Percentiles rank a stretch among this genome's conserved stretches.
phyloP scores from a whole-genome alignment of 2,888 invertebrate species.

The Rotaria macrura region DNA sequence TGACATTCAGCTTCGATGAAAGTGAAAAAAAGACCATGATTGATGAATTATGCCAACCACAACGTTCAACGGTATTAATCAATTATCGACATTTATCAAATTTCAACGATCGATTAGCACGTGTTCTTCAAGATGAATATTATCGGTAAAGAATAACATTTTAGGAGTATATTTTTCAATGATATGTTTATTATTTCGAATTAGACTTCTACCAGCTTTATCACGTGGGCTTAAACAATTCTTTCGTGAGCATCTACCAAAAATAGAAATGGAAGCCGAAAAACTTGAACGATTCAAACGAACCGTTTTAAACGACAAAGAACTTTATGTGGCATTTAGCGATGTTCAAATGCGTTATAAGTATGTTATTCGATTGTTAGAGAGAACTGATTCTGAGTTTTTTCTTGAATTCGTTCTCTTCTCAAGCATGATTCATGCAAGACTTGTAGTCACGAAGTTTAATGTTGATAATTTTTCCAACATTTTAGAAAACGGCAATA shows the following conservation, averaged over 20 bases:
- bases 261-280: constrained; percentile 6
- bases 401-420: too few relatives aligned
- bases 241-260: constrained; percentile 16
- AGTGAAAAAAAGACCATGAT: background rate
- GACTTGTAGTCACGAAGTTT: too few relatives aligned
- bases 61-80: constrained; percentile 14
- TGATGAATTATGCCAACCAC: constrained; percentile 14
- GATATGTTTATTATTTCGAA: too few relatives aligned
- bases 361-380: too few relatives aligned
- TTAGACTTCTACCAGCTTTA: constrained; percentile 1
- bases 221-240: constrained; percentile 15
- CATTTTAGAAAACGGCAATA: too few relatives aligned
- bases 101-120: constrained; percentile 7
- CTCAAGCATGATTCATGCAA: too few relatives aligned
- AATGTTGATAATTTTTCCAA: too few relatives aligned
- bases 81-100: constrained; percentile 12
- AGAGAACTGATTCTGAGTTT: too few relatives aligned
- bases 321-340: background rate
- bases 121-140: constrained; percentile 17
- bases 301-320: background rate
- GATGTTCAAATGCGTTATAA: constrained; percentile 19
- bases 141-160: background rate
- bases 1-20: background rate
- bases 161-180: too few relatives aligned
- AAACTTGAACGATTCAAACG: constrained; percentile 13